A percentile compares a stretch with the other conserved stretches of the same genome.
Conservation (phyloP, 2,797 vertebrate genomes). For the Leptatherina wallacei region DNA sequence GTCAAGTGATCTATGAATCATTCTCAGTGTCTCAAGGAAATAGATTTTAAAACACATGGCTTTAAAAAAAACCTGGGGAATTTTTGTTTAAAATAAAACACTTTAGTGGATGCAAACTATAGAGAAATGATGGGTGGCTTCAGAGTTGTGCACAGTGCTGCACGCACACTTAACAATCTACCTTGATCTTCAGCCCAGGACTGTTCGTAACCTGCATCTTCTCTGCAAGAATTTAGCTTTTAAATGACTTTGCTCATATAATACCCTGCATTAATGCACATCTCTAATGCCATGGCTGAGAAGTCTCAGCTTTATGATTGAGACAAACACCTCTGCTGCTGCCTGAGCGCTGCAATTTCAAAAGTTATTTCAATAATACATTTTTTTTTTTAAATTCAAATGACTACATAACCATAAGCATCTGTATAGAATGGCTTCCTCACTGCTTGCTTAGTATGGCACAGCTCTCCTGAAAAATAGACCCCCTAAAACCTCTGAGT, state of each 20-base stretch:
- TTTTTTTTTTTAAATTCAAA: too few relatives aligned
- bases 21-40: too few relatives aligned
- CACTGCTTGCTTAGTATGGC: constrained; percentile 60
- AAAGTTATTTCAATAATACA: neutral
- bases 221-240: neutral
- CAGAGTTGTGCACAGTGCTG: neutral
- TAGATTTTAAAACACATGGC: neutral
- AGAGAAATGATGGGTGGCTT: too few relatives aligned
- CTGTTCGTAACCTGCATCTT: neutral
- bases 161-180: neutral
- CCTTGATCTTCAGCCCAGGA: too few relatives aligned
- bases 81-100: neutral
- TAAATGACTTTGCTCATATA: neutral
- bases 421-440: constrained; percentile 34
- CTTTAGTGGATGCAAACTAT: neutral
- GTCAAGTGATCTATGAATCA: too few relatives aligned
- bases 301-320: neutral
- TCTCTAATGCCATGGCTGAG: neutral
- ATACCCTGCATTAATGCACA: neutral
- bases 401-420: constrained; percentile 22
- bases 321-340: neutral
- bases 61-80: neutral
- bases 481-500: constrained; percentile 78
- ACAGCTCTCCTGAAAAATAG: constrained; percentile 69
- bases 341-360: neutral